Evolutionary conservation across 1,140 invertebrate genomes (phyloP).

Genomic region (Druon quercuslanigerum): DNA sequence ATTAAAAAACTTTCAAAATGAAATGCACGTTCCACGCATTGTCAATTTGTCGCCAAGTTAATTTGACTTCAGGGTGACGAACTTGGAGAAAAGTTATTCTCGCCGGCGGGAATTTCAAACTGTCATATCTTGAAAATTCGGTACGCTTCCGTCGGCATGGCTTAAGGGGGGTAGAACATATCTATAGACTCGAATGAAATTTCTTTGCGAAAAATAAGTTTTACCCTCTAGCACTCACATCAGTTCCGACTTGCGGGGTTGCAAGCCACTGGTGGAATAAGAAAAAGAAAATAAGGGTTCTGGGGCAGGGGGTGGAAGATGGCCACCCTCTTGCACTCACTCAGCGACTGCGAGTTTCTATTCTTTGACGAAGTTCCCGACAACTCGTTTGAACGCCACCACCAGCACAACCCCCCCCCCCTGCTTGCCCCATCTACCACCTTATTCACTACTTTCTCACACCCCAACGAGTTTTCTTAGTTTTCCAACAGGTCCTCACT

Average conservation of each 20-base stretch:
- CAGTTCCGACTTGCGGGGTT: conserved; percentile 1
- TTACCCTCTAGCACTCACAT: conserved; percentile 51
- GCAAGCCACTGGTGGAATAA: neutral
- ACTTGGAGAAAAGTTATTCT: conserved; percentile 6
- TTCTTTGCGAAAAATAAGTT: conserved; percentile 54
- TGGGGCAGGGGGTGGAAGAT: neutral
- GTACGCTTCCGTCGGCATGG: neutral
- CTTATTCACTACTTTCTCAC: neutral
- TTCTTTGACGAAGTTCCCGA: conserved; percentile 55
- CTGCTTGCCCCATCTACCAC: neutral
- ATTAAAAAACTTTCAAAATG: neutral
- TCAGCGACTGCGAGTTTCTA: conserved; percentile 47
- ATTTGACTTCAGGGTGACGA: neutral
- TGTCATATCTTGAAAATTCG: conserved; percentile 6
- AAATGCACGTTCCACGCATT: conserved; percentile 24
- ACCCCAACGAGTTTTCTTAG: neutral
- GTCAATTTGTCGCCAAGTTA: conserved; percentile 13
- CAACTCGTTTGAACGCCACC: conserved; percentile 60
- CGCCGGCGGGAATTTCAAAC: conserved; percentile 5
- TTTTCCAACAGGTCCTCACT: neutral
- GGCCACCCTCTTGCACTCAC: conserved; percentile 31
- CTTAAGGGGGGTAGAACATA: neutral
- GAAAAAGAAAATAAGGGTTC: conserved; percentile 10
- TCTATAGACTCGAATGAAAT: conserved; percentile 53
- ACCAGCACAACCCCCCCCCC: conserved; percentile 43